Evolutionary conservation across 2,113 vertebrate genomes (phyloP), one percentile per base, ranked within the genome.

Genomic region (Mesoclemmys tuberculata): DNA sequence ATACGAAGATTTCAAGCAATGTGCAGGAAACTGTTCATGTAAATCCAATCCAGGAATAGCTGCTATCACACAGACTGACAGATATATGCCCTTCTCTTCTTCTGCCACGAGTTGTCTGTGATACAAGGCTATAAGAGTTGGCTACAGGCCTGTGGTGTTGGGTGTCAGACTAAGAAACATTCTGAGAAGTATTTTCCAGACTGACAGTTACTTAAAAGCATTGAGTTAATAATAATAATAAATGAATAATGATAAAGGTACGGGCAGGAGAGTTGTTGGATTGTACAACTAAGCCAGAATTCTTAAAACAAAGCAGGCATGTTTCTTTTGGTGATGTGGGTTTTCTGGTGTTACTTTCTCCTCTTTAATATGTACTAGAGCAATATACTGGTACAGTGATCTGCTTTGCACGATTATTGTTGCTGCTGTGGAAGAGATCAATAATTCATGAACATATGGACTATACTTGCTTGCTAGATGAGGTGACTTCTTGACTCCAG

Each of bases 141-240:
- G 96, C 93, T 92, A 41, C 97, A 90, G 44, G 94, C 94, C 41
- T 4, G 3, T 89, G 80, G 83, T 46, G 77, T 41, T 83, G 92
- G 93, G 91, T 35, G 91, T 90, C 5, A 80, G 97, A 95, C 96
- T 95, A 93, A 96, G 83, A 80, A 22, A 92, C 52, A 58, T 52
- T 52, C 58, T 41, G 92, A 35, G 89, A 93, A 82, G 80, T 79
- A 75, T 74, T 84, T 93, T 91, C 79, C 80, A 88, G 80, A 48
- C 83, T 51, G 87, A 94, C 83, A 71, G 82, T 79, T 85, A 10
- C 71, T 8, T 10, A 80, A 90, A 88, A 92, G 94, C 82, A 4
- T 3, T 8, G 79, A 87, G 93, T 84, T 1, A 29, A 3, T 80
- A n/a, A 85, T 80, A n/a, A 85, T 51, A 77, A 12, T 3, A 13